These are phyloP conservation scores for Hydrotaea cyrtoneurina DNA, from an alignment of 2,888 invertebrate species.

Conservation along the genomic window DNA sequence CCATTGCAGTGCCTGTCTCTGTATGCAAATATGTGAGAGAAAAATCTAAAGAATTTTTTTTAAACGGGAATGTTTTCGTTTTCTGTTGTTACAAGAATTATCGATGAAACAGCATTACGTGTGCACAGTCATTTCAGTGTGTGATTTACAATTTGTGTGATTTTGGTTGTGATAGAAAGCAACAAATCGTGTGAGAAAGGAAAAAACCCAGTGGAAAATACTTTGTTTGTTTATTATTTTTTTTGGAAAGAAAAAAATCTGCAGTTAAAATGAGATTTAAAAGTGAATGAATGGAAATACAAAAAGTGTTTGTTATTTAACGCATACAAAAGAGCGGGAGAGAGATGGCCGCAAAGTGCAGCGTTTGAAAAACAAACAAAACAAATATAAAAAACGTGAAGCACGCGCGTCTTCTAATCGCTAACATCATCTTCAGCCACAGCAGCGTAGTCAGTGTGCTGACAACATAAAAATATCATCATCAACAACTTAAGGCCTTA, in stretches of 20 bases:
- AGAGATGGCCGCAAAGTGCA: not conserved
- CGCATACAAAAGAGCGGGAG: not conserved
- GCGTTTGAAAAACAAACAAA: too few species aligned
- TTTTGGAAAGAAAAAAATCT: not conserved
- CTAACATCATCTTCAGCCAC: slow-evolving; percentile 27
- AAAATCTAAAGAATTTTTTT: not conserved
- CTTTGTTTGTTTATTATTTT: too few species aligned
- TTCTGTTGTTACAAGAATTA: too few species aligned
- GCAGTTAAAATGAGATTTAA: not conserved
- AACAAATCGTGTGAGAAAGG: not conserved
- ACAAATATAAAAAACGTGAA: slow-evolving; percentile 6
- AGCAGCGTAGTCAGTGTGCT: slow-evolving; percentile 3
- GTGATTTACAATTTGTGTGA: too few species aligned
- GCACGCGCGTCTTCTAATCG: slow-evolving; percentile 23
- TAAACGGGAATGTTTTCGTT: not conserved
- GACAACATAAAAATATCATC: not conserved
- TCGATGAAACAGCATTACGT: too few species aligned
- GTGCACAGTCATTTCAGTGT: too few species aligned
- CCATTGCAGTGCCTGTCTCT: slow-evolving; percentile 15
- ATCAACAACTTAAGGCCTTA: slow-evolving; percentile 7
- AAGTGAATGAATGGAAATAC: not conserved
- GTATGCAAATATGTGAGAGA: not conserved
- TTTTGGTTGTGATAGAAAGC: too few species aligned
- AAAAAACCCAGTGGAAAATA: not conserved
- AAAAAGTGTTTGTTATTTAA: not conserved